Base-by-base conservation (phyloP, 2,113 vertebrate species). In the Aspiorhynchus laticeps region DNA sequence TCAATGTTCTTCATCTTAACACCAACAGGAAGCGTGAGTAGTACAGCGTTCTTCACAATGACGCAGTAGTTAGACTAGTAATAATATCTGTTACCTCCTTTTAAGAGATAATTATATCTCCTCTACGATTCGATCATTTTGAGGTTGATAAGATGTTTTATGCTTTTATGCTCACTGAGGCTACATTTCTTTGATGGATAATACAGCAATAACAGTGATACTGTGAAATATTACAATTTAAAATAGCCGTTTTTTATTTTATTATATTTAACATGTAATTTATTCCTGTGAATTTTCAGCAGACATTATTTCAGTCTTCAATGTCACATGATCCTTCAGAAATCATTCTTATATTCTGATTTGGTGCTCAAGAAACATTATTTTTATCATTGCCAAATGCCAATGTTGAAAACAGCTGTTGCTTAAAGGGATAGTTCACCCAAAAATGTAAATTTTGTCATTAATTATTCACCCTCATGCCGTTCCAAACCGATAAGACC, bases 1-100 rank as follows among this genome's bases (percentile, higher is more conserved):
- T 95, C 85, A 95, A 93, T 69, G 87, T 94, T 9, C 91, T 95
- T 12, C 92, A 93, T 24, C 92, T 95, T 26, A 94, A 92, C 91
- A 92, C 93, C 86, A 94, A 86, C 90, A 82, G 93, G 84, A 94
- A 92, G 83, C 86, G 91, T 92, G 75, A 91, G 91, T 90, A 78
- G 5, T 53, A 26, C 65, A 26, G 24, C 0, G 8, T 86, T 61
- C 14, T 38, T 46, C 51, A 38, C n/a, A 63, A 48, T 46, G 59
- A 46, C 17, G 17, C 8, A 17, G 28, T 31, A 6, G 26, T 65
- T 28, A 65, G 12, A 15, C 63, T 17, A 31, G 63, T 31, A 31
- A 67, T 31, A 67, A 17, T 65, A 65, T 67, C 14, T 67, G 31
- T 14, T 65, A 28, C 61, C n/a, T 67, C 14, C 17, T 36, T 71